A percentile compares a stretch with the other conserved stretches of the same genome.
Evolutionary conservation across 2,113 vertebrate species (phyloP).

Genomic region (Pterocles orientalis): DNA sequence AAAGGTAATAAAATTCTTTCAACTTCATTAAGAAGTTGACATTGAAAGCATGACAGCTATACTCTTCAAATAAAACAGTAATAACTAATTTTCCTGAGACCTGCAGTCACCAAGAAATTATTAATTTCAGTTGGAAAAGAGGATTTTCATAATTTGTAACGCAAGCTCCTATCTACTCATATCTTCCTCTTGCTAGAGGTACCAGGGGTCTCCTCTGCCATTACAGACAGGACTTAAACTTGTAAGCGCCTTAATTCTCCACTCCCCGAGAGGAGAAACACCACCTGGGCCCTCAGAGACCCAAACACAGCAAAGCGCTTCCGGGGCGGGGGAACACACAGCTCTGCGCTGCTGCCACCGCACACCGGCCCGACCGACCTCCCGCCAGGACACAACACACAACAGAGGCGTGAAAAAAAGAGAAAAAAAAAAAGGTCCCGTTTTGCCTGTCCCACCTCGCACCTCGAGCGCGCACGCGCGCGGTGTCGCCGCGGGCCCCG

Average conservation of each 20-base stretch:
- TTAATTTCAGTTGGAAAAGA: neutral
- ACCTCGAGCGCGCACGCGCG: neutral
- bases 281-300: neutral
- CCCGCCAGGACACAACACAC: neutral
- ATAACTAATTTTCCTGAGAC: neutral
- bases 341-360: neutral
- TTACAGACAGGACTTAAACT: rapidly evolving
- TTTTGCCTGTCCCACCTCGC: neutral
- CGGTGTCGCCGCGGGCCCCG: neutral
- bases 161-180: rapidly evolving
- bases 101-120: neutral
- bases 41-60: neutral
- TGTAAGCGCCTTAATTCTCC: rapidly evolving
- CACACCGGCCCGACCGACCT: neutral
- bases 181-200: neutral
- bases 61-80: neutral
- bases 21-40: neutral
- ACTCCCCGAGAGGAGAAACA: too few relatives aligned
- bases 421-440: neutral
- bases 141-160: rapidly evolving
- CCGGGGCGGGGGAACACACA: neutral
- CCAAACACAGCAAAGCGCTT: neutral
- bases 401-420: too few relatives aligned
- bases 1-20: neutral
- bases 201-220: neutral